Conservation (phyloP, 2,113 vertebrate genomes). For the Chitala chitala region DNA sequence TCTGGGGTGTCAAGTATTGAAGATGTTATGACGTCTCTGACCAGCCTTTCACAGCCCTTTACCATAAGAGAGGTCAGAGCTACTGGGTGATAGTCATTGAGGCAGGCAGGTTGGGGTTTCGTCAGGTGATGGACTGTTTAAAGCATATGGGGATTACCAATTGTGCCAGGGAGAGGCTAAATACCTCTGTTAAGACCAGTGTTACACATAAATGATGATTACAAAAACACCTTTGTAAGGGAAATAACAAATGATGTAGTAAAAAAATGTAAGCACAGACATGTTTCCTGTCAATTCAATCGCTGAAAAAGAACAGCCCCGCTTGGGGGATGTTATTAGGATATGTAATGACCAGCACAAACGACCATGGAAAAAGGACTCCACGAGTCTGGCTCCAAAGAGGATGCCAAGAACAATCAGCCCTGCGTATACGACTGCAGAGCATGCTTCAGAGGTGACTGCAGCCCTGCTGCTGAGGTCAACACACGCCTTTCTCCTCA, state of each 20-base stretch:
- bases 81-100: no score
- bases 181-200: no score
- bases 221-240: no score
- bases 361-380: conserved; percentile 2
- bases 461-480: conserved; percentile 36
- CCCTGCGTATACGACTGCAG: conserved; percentile 37
- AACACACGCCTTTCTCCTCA: conserved; percentile 28
- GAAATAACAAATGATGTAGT: background rate
- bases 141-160: no score
- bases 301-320: background rate
- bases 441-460: conserved; percentile 46
- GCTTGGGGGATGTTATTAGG: background rate
- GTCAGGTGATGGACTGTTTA: no score
- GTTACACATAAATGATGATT: background rate
- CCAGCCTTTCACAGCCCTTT: no score
- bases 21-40: no score
- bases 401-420: conserved; percentile 36
- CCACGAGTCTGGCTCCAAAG: background rate
- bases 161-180: no score
- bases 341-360: background rate
- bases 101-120: no score
- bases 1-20: no score
- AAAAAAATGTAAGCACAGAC: background rate
- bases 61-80: no score
- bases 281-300: background rate